These are phyloP conservation scores for Eupithecia insigniata DNA, from an alignment of 2,888 invertebrate species.

Conservation along the genomic window DNA sequence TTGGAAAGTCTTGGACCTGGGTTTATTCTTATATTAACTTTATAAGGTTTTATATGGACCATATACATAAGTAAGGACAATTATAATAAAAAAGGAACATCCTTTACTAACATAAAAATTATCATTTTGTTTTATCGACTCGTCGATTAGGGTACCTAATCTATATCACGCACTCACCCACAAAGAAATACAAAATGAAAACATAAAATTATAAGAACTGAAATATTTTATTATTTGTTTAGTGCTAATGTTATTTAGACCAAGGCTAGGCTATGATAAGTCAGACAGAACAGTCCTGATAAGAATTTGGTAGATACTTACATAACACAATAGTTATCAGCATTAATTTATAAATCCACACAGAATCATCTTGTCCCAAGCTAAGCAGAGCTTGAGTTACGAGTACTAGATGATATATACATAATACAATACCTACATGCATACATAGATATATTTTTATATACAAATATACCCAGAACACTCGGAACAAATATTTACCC, in stretches of 20 bases:
- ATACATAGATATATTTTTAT: too few relatives aligned
- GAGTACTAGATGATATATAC: too few relatives aligned
- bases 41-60: too few relatives aligned
- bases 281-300: not conserved
- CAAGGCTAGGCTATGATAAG: conserved; percentile 9
- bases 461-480: too few relatives aligned
- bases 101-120: not conserved
- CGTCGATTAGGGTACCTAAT: not conserved
- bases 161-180: not conserved
- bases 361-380: too few relatives aligned
- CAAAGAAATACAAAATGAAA: not conserved
- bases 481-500: too few relatives aligned
- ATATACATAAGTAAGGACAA: too few relatives aligned
- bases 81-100: not conserved
- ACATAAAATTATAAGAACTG: not conserved
- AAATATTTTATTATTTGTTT: conserved; percentile 9
- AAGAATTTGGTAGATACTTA: not conserved
- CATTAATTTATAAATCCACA: not conserved
- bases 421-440: too few relatives aligned
- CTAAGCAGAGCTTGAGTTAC: too few relatives aligned
- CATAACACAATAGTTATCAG: not conserved
- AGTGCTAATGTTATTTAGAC: conserved; percentile 1
- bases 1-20: too few relatives aligned
- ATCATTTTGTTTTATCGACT: not conserved
- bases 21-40: too few relatives aligned